Conservation (phyloP, 2,113 vertebrate genomes). For the Pomatorhinus ruficollis region DNA sequence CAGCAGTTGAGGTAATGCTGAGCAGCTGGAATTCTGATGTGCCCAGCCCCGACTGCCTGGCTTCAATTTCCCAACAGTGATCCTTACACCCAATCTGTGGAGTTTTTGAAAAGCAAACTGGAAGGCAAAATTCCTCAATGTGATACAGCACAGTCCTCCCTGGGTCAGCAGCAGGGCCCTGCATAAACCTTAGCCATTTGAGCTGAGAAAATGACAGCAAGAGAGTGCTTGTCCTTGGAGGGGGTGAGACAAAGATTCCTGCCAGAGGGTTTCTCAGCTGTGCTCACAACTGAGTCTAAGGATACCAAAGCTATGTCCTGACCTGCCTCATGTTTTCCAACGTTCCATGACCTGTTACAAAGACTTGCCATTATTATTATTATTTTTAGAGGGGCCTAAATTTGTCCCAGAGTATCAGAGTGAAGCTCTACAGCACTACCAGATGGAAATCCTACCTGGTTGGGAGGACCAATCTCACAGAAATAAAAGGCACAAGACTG, state of each 20-base stretch:
- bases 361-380: neutral
- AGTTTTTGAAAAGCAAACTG: neutral
- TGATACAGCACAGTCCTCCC: neutral
- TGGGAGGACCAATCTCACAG: neutral
- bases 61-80: neutral
- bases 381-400: neutral
- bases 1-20: neutral
- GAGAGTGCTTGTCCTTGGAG: neutral
- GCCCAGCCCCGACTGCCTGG: rapidly evolving
- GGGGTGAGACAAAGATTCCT: neutral
- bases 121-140: neutral
- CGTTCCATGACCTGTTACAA: neutral
- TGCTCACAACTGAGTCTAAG: neutral
- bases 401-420: neutral
- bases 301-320: neutral
- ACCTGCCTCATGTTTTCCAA: neutral
- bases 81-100: neutral
- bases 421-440: neutral
- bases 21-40: neutral
- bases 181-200: neutral
- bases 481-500: neutral
- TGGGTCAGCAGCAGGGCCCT: neutral
- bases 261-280: neutral
- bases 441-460: neutral
- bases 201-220: neutral